Base-by-base conservation (phyloP, 2,797 vertebrate species). In the Cygnus olor region DNA sequence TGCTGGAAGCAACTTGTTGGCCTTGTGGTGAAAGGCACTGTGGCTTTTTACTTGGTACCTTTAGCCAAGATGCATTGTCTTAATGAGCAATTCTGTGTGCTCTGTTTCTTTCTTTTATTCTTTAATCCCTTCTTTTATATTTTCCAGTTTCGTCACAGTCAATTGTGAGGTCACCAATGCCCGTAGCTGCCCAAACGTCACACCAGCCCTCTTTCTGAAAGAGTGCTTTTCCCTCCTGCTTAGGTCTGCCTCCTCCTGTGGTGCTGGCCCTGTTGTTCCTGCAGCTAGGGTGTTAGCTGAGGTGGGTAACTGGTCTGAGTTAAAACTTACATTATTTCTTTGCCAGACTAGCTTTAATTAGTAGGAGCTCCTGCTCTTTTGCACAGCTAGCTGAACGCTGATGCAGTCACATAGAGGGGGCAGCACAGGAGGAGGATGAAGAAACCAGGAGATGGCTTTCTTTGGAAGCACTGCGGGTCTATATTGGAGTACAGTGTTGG, bases 371-470 rank as follows among this genome's bases (percentile, higher is more conserved):
- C 65, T 24, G n/a, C 49, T 73, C 88, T 81, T 47, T 71, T 77
- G 47, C 49, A 70, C 8, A 42, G 49, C 47, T 63, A 0, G 30
- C 22, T 68, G 32, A 89, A 56, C 49, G 60, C 77, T 93, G 49
- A 7, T 27, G 32, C 16, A 71, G 63, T 24, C 54, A 51, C 1
- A 0, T 36, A 45, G 51, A 9, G 0, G 0, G 44, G 61, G 63
- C 12, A 11, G 45, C 32, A 27, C 45, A 54, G 58, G 71, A 90
- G 38, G 42, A 73, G 20, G 49, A 74, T 74, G 21, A 40, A 47
- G 76, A 89, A n/a, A 54, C 28, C 4, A 27, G 68, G 69, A 61
- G 65, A 49, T 1, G 2, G 32, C 36, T 90, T 86, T 20, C 34
- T 57, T 74, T 65, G 63, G 63, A 81, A 88, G 19, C 63, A 11